Conservation (phyloP, 2,888 invertebrate genomes). For the Zelleria hepariella region DNA sequence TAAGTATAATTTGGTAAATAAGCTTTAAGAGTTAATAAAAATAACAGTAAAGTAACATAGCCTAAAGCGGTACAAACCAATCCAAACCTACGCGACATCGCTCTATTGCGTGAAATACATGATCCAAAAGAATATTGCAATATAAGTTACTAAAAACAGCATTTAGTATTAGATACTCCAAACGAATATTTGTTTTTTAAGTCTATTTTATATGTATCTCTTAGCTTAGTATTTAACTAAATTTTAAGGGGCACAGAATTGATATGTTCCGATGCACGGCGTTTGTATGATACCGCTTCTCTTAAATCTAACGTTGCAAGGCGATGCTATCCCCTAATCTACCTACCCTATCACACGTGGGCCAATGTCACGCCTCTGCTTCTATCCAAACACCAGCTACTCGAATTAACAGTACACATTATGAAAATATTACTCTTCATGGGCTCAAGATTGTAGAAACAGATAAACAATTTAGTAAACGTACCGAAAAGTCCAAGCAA, state of each 20-base stretch:
- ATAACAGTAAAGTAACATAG: constrained; percentile 50
- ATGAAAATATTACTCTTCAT: constrained; percentile 43
- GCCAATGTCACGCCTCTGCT: constrained; percentile 62
- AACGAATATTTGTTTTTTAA: constrained; percentile 61
- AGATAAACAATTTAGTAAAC: neutral
- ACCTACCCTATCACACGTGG: constrained; percentile 65
- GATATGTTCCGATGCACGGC: constrained; percentile 83
- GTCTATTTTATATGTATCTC: constrained; percentile 67
- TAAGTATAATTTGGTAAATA: constrained; percentile 66
- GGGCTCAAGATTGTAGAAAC: constrained; percentile 6
- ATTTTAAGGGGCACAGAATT: constrained; percentile 83
- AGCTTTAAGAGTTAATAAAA: constrained; percentile 55
- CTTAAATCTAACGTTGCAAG: constrained; percentile 69
- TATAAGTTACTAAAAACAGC: constrained; percentile 38
- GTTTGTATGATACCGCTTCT: constrained; percentile 75
- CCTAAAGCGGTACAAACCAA: constrained; percentile 38
- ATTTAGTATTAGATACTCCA: constrained; percentile 68
- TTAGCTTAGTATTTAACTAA: constrained; percentile 68
- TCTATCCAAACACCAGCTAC: constrained; percentile 42
- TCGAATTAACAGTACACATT: constrained; percentile 57
- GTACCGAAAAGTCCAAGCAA: constrained; percentile 1
- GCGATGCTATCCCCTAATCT: constrained; percentile 62
- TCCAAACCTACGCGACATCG: constrained; percentile 44
- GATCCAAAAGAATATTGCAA: neutral
- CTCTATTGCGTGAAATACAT: constrained; percentile 17